Evolutionary conservation across 2,797 vertebrate species (phyloP), one percentile per base, ranked within the genome.

Genomic region (Danio choprae): DNA sequence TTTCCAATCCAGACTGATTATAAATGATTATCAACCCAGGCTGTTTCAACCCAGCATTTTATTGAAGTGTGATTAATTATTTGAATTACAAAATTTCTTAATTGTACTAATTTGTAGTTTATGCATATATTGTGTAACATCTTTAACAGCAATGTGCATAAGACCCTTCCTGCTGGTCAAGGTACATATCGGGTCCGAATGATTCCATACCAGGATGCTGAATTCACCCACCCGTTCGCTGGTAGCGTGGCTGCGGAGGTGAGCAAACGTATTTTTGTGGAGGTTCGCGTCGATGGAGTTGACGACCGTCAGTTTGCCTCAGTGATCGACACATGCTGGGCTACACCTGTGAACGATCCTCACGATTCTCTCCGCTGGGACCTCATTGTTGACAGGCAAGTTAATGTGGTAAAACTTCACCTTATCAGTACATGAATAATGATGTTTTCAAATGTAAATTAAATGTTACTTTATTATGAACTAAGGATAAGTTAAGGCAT

Each of bases 321-420:
- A 4, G 55, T 92, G 29, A 15, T 93, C 43, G 88, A 90, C 11
- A 83, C 74, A 0, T 94, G 92, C n/a, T 94, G 92, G 92, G 90
- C 91, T 0, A 93, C 91, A 0, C 91, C 92, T 0, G 50, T 87
- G 6, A 87, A 88, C 18, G 0, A 74, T 0, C 0, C 85, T 0
- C 59, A 40, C 77, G 74, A 80, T 67, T 56, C 67, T 2, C 43
- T 90, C 59, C 88, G 59, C 60, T 79, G 90, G 89, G 79, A 91
- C 86, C 91, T 94, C 50, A 88, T 94, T 0, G 60, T 0, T 36
- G 50, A 67, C 40, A 83, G 89, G 93, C 92, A 90, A 87, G 86
- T 62, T 13, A 44, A 60, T 48, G 7, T 29, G 29, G 29, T 29
- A 29, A 29, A n/a, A n/a, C n/a, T n/a, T n/a, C n/a, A n/a, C 29